Conservation (phyloP, 1,140 invertebrate genomes). For the Ceratoteleas bidentatus region DNA sequence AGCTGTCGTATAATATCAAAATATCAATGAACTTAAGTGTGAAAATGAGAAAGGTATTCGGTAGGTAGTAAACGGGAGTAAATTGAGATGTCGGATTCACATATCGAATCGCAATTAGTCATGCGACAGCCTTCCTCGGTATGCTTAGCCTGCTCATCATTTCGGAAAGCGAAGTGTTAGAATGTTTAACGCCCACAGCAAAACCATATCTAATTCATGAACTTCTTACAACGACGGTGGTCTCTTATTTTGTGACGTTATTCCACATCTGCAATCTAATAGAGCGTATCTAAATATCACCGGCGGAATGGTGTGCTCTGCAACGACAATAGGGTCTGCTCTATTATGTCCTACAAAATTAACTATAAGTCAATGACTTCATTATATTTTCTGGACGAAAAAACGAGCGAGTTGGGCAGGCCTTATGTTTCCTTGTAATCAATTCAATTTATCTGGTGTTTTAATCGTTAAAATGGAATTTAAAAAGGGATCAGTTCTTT, state of each 20-base stretch:
- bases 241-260: slow-evolving; percentile 38
- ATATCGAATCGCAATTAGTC: slow-evolving; percentile 68
- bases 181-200: slow-evolving; percentile 58
- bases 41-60: slow-evolving; percentile 56
- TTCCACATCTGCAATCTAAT: slow-evolving; percentile 65
- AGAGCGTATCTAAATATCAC: slow-evolving; percentile 64
- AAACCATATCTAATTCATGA: slow-evolving; percentile 67
- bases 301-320: slow-evolving; percentile 20
- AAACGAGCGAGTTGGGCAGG: too few relatives aligned
- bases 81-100: slow-evolving; percentile 66
- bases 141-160: slow-evolving; percentile 48
- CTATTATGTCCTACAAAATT: slow-evolving; percentile 40
- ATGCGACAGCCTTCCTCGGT: slow-evolving; percentile 57
- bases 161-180: slow-evolving; percentile 54
- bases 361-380: slow-evolving; percentile 24
- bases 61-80: slow-evolving; percentile 49
- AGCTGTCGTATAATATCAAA: slow-evolving; percentile 16
- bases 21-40: slow-evolving; percentile 42
- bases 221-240: slow-evolving; percentile 62
- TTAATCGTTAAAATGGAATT: too few relatives aligned
- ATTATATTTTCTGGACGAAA: too few relatives aligned
- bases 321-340: slow-evolving; percentile 47
- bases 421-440: too few relatives aligned
- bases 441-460: too few relatives aligned
- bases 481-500: too few relatives aligned